Evolutionary conservation across 2,888 invertebrate genomes (phyloP), one percentile per base, ranked within the genome.

Genomic region (Drosophila mulleri): DNA sequence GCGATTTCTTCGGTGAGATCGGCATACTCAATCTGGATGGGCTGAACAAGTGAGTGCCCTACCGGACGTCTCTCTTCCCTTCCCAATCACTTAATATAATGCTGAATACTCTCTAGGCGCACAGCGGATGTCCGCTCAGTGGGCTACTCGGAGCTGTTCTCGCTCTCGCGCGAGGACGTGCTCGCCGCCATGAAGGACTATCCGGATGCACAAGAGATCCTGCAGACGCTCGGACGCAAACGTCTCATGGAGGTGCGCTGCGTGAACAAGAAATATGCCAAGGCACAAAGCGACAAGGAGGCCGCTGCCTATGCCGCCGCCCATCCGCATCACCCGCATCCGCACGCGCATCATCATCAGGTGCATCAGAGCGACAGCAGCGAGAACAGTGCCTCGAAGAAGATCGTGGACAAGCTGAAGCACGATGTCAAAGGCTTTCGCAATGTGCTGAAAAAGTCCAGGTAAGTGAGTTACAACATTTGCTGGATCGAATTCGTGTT

Each of bases 1-100:
- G 98, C 0, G 98, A 98, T 93, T 99, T 99, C 94, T 99, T 99
- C 90, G 98, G 98, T 1, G 98, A 99, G 94, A 99, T 99, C 82
- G 98, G 98, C 39, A 98, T 99, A 78, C 94, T 99, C 6, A 98
- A 98, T 93, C 94, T 99, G 65, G 98, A 98, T 91, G 98, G 98
- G 18, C 94, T 98, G 11, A 98, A 99, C 93, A 98, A 98, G 98
- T 98, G 93, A 93, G 94, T 75, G 29, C 29, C 4, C n/a, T 6
- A 3, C 26, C 3, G 3, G 23, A 3, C 9, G 14, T 5, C 3
- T 16, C 4, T 6, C 26, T 11, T 7, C 23, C 1, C 23, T 2
- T 37, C 8, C 29, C 29, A 8, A 29, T 39, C 12, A 2, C 11
- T 26, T 7, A 3, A 2, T n/a, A 5, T 23, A 48, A 35, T 14